Evolutionary conservation across 2,797 vertebrate species (phyloP).

Genomic region (Notolepis coatsorum): DNA sequence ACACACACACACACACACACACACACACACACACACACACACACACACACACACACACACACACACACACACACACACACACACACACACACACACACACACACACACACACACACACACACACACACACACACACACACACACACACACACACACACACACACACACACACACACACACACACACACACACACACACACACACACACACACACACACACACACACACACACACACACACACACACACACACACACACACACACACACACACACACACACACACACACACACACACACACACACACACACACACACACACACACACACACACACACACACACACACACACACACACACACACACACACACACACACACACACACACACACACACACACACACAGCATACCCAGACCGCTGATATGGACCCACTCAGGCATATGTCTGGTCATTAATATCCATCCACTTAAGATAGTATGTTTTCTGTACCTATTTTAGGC

Average conservation of each 20-base stretch:
- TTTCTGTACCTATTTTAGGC: conserved; percentile 26
- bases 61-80: conserved; percentile 7
- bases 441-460: conserved; percentile 40
- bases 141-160: conserved; percentile 9
- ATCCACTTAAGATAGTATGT: conserved; percentile 25
- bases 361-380: conserved; percentile 18
- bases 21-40: conserved; percentile 15
- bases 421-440: conserved; percentile 30
- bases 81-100: conserved; percentile 39
- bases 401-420: conserved; percentile 41
- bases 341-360: conserved; percentile 37
- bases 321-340: conserved; percentile 1
- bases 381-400: conserved; percentile 1
- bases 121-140: conserved; percentile 35
- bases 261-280: conserved; percentile 32
- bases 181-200: conserved; percentile 13
- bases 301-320: conserved; percentile 37
- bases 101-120: conserved; percentile 1
- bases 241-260: conserved; percentile 15
- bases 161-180: conserved; percentile 36
- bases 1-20: conserved; percentile 25
- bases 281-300: conserved; percentile 7
- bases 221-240: conserved; percentile 25
- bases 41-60: conserved; percentile 32
- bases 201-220: conserved; percentile 26